phyloP scores from a whole-genome alignment of 2,888 invertebrate genomes.

The Idaea biselata region DNA sequence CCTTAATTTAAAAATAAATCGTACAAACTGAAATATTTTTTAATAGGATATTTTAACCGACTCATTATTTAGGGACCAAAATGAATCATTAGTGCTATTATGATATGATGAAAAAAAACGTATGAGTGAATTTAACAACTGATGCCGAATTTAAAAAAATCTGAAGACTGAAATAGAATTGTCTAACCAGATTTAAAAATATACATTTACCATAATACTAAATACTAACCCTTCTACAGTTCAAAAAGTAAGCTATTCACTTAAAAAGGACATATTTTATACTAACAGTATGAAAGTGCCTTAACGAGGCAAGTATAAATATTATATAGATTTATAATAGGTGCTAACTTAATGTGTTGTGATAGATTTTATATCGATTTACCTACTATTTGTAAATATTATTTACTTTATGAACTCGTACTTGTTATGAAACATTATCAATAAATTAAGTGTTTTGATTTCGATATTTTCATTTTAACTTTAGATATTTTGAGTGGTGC shows the following conservation, averaged over 20 bases:
- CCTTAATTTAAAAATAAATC: no score
- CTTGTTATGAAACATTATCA: slow-evolving; percentile 22
- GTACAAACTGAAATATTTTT: no score
- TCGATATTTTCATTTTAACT: slow-evolving; percentile 14
- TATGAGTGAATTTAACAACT: no score
- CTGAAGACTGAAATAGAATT: not conserved
- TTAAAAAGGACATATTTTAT: not conserved
- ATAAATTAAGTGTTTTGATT: slow-evolving; percentile 30
- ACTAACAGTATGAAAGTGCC: slow-evolving; percentile 12
- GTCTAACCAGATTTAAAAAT: not conserved
- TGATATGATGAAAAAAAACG: not conserved
- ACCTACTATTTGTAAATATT: slow-evolving; percentile 34
- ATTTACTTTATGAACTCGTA: slow-evolving; percentile 27
- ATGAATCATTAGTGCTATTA: not conserved
- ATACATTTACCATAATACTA: not conserved
- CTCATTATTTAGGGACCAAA: not conserved
- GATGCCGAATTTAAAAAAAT: no score
- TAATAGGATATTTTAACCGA: not conserved
- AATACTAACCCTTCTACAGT: not conserved
- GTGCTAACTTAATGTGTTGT: slow-evolving; percentile 39
- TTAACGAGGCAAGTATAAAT: slow-evolving; percentile 14
- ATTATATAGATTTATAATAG: slow-evolving; percentile 40
- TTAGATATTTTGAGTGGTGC: not conserved
- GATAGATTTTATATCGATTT: slow-evolving; percentile 59
- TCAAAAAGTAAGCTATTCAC: not conserved